Evolutionary conservation across 1,140 invertebrate genomes (phyloP), one percentile per base, ranked within the genome.

Genomic region (Carcinoscorpius rotundicauda): DNA sequence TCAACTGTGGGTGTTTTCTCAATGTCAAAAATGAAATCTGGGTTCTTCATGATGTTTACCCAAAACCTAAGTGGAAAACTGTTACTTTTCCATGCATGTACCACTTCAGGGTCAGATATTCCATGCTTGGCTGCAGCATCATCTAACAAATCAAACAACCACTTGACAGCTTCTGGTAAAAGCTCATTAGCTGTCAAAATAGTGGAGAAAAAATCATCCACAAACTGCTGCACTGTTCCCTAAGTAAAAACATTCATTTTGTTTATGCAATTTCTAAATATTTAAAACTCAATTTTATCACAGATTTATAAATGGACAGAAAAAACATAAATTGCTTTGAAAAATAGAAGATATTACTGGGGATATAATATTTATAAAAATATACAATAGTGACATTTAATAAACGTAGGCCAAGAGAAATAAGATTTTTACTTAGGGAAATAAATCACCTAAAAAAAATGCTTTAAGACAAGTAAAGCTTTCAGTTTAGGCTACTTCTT

Each of bases 31-130:
- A 96, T 91, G 75, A 93, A 95, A 78, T 96, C 90, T 5, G 93
- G 93, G 82, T 95, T 96, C 77, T 96, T 96, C 63, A 97, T 93
- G 70, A 97, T 89, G 78, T 96, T 95, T 9, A 95, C 89, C 93
- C 93, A 97, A 81, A 97, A 96, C 71, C 93, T 82, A 61, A 96
- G 79, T 55, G 92, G 91, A 74, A 94, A 83, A 80, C 91, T 91
- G 71, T 97, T 97, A 2, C 91, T 94, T 80, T 97, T 97, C 94
- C 93, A 97, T 3, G 93, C 89, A 76, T 97, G 92, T 1, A 95
- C 83, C 53, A 96, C 90, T 79, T 96, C 91, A 1, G 89, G 86
- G 75, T 92, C 88, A 61, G 84, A 80, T 56, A 95, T 92, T 52
- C 86, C 86, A 73, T 96, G 87, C 64, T 85, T 81, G 64, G 84